Evolutionary conservation across 2,113 vertebrate genomes (phyloP), one percentile per base, ranked within the genome.

Genomic region (Columbina picui): DNA sequence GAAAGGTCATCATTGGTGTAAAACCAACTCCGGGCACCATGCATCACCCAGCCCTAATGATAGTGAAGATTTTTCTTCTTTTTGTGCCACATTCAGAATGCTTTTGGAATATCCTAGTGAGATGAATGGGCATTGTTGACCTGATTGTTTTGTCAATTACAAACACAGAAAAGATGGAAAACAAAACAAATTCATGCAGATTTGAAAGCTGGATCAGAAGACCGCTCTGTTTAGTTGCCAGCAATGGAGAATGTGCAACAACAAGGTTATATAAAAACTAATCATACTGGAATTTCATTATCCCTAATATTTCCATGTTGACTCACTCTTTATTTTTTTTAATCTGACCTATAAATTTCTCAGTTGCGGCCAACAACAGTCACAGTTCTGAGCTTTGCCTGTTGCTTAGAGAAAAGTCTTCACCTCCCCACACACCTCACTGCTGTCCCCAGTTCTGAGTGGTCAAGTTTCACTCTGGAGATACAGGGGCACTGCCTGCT

Each of bases 221-320:
- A 80, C 34, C 6, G 60, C 30, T 68, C 69, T 82, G 32, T 75
- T 94, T 63, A 91, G 41, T 69, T 91, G 38, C 77, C 73, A 93
- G 92, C 52, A 71, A 52, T 2, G 7, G 49, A 82, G 60, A 94
- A 84, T 43, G 38, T 45, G 32, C 4, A 3, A 78, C 55, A 92
- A 84, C 53, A 84, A 74, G 18, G 39, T 75, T 91, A 89, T 55
- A 78, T 38, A 87, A 93, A 94, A 96, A 38, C 52, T 68, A 93
- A 93, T 91, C 74, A 68, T 75, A 87, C 3, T 68, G 76, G 69
- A 93, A 92, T 87, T 88, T 67, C 63, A 56, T 92, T 79, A 78
- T 64, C 59, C 77, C 49, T 71, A 76, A 79, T 22, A 8, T 68
- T 84, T 67, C 79, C 38, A 52, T n/a, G 14, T 73, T 85, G 67